Conservation (phyloP, 2,888 invertebrate species). For the Leptarthrus brevirostris region DNA sequence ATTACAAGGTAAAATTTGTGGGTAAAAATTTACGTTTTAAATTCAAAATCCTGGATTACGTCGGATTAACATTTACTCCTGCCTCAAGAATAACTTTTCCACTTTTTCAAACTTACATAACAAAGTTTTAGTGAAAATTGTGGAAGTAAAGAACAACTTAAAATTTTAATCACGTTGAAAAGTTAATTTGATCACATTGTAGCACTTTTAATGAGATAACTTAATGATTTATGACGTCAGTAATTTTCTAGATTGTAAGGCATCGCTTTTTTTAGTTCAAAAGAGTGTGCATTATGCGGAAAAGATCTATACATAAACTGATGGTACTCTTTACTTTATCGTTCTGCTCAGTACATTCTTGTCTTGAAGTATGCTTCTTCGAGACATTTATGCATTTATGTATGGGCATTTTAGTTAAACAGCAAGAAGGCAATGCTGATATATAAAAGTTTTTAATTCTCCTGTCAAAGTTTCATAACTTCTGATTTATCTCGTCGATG, state of each 20-base stretch:
- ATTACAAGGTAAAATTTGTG: too few relatives aligned
- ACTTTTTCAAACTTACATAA: not conserved
- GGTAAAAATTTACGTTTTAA: not conserved
- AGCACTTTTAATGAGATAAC: conserved; percentile 50
- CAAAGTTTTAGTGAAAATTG: not conserved
- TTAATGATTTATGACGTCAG: conserved; percentile 38
- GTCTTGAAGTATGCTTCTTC: too few relatives aligned
- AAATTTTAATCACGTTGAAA: conserved; percentile 35
- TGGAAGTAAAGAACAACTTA: not conserved
- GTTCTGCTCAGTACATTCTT: too few relatives aligned
- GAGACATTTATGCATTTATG: too few relatives aligned
- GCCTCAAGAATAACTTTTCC: not conserved
- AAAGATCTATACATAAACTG: too few relatives aligned
- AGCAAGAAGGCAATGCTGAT: not conserved
- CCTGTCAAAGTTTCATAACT: conserved; percentile 14
- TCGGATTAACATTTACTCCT: not conserved
- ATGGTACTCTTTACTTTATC: too few relatives aligned
- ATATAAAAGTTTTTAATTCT: conserved; percentile 37
- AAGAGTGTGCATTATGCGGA: too few relatives aligned
- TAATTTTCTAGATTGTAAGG: too few relatives aligned
- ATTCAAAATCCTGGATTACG: not conserved
- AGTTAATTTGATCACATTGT: conserved; percentile 50
- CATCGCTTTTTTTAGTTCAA: too few relatives aligned
- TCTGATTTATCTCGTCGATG: conserved; percentile 38
- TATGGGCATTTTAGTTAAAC: too few relatives aligned